Conservation (phyloP, 2,888 invertebrate species). For the Drosophila phalerata region DNA sequence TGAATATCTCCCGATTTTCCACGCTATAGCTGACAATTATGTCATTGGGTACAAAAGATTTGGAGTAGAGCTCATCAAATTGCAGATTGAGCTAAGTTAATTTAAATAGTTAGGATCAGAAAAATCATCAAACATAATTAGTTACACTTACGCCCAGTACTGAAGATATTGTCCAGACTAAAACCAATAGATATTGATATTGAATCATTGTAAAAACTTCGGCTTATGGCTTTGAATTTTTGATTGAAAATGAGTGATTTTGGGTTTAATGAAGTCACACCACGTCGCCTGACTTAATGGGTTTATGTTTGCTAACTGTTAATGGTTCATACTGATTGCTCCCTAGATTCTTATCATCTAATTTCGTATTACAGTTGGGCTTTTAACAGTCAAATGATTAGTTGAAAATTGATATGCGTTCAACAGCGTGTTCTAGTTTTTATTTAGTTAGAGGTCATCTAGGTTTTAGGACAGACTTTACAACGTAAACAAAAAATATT, state of each 20-base stretch:
- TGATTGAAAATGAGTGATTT: slow-evolving; percentile 28
- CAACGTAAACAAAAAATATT: too few relatives aligned
- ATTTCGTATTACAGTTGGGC: slow-evolving; percentile 33
- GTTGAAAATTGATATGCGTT: slow-evolving; percentile 32
- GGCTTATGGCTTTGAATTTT: slow-evolving; percentile 14
- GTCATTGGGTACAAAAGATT: slow-evolving; percentile 77
- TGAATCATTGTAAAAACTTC: slow-evolving; percentile 25
- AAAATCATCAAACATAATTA: too few relatives aligned
- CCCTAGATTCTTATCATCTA: slow-evolving; percentile 45
- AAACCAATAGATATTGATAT: slow-evolving; percentile 10
- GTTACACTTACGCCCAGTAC: slow-evolving; percentile 49
- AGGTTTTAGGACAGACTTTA: too few relatives aligned
- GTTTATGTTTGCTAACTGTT: slow-evolving; percentile 28
- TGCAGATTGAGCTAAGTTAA: slow-evolving; percentile 47
- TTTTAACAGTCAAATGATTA: slow-evolving; percentile 15
- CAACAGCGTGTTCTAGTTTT: too few relatives aligned
- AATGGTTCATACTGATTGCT: slow-evolving; percentile 23
- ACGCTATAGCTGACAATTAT: slow-evolving; percentile 58
- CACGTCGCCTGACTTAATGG: slow-evolving; percentile 63
- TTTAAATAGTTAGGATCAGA: background rate
- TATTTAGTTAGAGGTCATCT: too few relatives aligned
- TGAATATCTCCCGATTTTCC: slow-evolving; percentile 40
- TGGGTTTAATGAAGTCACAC: slow-evolving; percentile 59
- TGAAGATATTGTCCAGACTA: slow-evolving; percentile 5
- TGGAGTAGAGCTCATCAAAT: slow-evolving; percentile 67